phyloP scores from a whole-genome alignment of 2,113 vertebrate genomes.

The Microtus oregoni region DNA sequence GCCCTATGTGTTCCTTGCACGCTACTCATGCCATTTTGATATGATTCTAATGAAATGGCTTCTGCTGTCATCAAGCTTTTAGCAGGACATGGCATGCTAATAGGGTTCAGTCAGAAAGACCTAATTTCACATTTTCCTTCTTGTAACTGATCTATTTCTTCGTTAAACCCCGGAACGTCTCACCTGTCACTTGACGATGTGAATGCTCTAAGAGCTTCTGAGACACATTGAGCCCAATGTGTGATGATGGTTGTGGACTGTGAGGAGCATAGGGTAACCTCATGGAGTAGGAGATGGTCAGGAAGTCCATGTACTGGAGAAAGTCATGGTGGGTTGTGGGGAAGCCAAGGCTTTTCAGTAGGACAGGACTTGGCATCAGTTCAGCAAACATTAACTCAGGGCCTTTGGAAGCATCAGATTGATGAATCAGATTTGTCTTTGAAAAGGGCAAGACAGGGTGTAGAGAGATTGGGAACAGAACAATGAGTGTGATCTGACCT shows the following conservation, averaged over 20 bases:
- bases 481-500: neutral
- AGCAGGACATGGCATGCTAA: neutral
- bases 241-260: neutral
- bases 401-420: neutral
- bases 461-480: neutral
- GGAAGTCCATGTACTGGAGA: neutral
- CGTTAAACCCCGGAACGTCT: neutral
- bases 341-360: neutral
- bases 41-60: neutral
- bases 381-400: neutral
- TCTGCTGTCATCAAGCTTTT: neutral
- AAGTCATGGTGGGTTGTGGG: neutral
- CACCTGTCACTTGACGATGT: neutral
- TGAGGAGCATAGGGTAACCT: neutral
- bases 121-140: neutral
- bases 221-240: accelerated
- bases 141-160: neutral
- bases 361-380: neutral
- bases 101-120: neutral
- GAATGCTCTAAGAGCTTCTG: neutral
- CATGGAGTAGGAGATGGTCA: neutral
- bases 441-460: neutral
- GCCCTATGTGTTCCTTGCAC: neutral
- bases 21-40: neutral
- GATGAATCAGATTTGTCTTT: neutral